These are phyloP conservation scores for Drosophila lini DNA, from an alignment of 1,140 invertebrate genomes.

Conservation along the genomic window DNA sequence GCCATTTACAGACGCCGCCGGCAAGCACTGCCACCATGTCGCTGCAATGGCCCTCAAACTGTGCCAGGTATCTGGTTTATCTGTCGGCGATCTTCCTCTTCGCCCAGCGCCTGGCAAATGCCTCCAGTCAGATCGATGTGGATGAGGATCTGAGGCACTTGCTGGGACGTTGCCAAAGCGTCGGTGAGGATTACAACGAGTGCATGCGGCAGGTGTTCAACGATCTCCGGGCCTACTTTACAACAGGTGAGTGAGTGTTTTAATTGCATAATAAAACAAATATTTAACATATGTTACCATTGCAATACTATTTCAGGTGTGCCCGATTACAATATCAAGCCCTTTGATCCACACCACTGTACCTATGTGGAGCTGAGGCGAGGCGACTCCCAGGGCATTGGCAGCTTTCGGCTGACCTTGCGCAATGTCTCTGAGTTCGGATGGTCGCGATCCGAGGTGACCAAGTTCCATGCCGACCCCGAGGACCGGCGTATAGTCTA, in stretches of 20 bases:
- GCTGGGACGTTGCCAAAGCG: conserved; percentile 87
- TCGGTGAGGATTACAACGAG: conserved; percentile 88
- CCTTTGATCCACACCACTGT: conserved; percentile 92
- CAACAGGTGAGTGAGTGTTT: conserved; percentile 86
- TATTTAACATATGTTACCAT: background rate
- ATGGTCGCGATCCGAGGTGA: conserved; percentile 91
- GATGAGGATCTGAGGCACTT: conserved; percentile 69
- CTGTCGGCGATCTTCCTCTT: conserved; percentile 10
- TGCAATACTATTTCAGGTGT: conserved; percentile 85
- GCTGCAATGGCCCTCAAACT: conserved; percentile 53
- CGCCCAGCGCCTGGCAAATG: conserved; percentile 15
- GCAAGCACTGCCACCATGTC: conserved; percentile 36
- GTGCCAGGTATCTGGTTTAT: conserved; percentile 17
- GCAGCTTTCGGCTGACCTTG: conserved; percentile 88
- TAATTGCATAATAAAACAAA: background rate
- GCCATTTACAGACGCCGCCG: conserved; percentile 39
- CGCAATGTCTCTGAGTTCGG: conserved; percentile 90
- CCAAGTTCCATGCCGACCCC: conserved; percentile 90
- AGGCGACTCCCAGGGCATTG: conserved; percentile 86
- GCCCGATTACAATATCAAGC: conserved; percentile 88
- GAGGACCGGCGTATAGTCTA: conserved; percentile 88
- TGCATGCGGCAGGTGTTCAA: conserved; percentile 91
- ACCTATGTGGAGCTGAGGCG: conserved; percentile 88
- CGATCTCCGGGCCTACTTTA: conserved; percentile 89
- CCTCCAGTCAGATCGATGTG: conserved; percentile 62